A percentile compares a stretch with the other conserved stretches of the same genome.
Evolutionary conservation across 2,797 vertebrate genomes (phyloP).

Genomic region (Pelobates cultripes): DNA sequence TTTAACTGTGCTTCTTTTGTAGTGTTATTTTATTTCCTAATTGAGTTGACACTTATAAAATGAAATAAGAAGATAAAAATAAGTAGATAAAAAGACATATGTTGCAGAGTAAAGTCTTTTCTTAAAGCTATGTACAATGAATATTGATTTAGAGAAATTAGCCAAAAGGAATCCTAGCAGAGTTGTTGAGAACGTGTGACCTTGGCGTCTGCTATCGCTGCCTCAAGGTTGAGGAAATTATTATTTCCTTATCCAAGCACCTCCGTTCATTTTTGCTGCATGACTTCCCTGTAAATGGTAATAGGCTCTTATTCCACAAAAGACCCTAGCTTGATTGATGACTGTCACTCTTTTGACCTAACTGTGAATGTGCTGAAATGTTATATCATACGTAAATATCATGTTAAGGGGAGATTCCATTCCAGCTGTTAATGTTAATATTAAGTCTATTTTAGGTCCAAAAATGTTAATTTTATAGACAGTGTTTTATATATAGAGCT

Average conservation of each 20-base stretch:
- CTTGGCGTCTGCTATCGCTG: constrained; percentile 9
- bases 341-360: not conserved
- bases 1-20: constrained; percentile 9
- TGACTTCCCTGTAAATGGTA: not conserved
- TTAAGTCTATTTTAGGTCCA: too few relatives aligned
- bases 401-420: too few relatives aligned
- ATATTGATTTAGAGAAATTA: constrained; percentile 33
- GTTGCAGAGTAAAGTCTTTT: not conserved
- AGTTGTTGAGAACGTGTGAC: constrained; percentile 15
- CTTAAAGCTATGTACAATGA: not conserved
- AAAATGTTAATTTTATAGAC: too few relatives aligned
- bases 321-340: not conserved
- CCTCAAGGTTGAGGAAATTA: constrained; percentile 29
- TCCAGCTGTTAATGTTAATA: too few relatives aligned
- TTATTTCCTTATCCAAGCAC: not conserved
- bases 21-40: constrained; percentile 16
- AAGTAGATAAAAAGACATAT: constrained; percentile 9
- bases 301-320: not conserved
- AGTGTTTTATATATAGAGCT: too few relatives aligned
- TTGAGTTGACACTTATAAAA: constrained; percentile 16
- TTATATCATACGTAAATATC: not conserved
- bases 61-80: constrained; percentile 20
- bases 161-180: constrained; percentile 18
- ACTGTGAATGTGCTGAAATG: not conserved
- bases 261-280: not conserved